Percentiles rank a stretch among this genome's conserved stretches.
Conservation (phyloP, 35 echinoderm and acorn worm species). For the Ophioderma brevispina region DNA sequence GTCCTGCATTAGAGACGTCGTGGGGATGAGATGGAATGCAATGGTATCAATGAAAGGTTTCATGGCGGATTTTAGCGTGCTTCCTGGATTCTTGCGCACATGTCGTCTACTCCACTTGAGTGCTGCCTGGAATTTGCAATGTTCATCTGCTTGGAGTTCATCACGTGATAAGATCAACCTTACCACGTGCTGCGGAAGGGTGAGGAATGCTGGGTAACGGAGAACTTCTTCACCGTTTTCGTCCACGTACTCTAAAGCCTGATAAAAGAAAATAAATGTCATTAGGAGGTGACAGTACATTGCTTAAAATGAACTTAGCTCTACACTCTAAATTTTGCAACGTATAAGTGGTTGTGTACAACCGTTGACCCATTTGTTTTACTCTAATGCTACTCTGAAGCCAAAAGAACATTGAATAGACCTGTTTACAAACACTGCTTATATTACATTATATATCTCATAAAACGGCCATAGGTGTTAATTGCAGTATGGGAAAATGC, state of each 20-base stretch:
- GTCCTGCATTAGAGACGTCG: slow-evolving; percentile 79
- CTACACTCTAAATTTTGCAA: too few relatives aligned
- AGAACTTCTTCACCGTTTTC: slow-evolving; percentile 83
- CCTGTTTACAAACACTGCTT: too few relatives aligned
- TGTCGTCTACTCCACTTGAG: slow-evolving; percentile 72
- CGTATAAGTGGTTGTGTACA: too few relatives aligned
- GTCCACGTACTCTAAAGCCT: slow-evolving; percentile 94
- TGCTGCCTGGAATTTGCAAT: slow-evolving; percentile 89
- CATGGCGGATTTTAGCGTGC: slow-evolving; percentile 65
- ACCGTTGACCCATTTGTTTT: too few relatives aligned
- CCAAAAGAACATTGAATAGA: too few relatives aligned
- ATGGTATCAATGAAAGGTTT: slow-evolving; percentile 89
- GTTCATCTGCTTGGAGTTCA: slow-evolving; percentile 93
- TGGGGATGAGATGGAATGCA: slow-evolving; percentile 91
- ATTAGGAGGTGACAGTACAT: too few relatives aligned
- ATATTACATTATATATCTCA: too few relatives aligned
- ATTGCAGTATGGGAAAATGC: too few relatives aligned
- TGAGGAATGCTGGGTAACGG: slow-evolving; percentile 72
- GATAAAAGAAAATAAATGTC: slow-evolving; percentile 14
- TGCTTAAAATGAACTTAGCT: too few relatives aligned
- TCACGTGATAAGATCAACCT: slow-evolving; percentile 88
- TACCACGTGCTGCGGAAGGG: slow-evolving; percentile 92
- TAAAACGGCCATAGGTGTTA: too few relatives aligned
- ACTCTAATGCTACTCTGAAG: too few relatives aligned
- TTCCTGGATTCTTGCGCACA: slow-evolving; percentile 63